Base-by-base conservation (phyloP, 1,140 invertebrate genomes). In the Drosophila sturtevanti region DNA sequence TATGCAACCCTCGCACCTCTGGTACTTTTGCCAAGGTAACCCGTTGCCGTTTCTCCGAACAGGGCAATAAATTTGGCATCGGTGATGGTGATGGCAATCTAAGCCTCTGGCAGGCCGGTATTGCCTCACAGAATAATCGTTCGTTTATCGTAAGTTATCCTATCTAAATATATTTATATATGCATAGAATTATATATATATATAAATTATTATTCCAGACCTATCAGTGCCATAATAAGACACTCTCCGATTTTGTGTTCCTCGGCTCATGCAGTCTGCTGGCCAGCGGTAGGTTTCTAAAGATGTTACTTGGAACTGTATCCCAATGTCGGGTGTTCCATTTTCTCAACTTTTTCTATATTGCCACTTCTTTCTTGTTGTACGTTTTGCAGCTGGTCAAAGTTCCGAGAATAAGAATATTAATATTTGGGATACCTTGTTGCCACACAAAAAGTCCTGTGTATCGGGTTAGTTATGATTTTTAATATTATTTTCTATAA, bases 51-150 rank as follows among this genome's bases (percentile, higher is more conserved):
- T 99, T 99, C 92, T 98, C 97, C 54, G 95, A 97, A 89, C 98
- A 99, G 92, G 99, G 99, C 48, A 99, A 99, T 92, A 99, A 99
- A 94, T 99, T 99, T 92, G 98, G 98, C 21, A 97, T 98, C 0
- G 96, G 97, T 24, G 98, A 99, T 92, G 96, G 96, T 1, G 97
- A 97, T 91, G 97, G 97, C 44, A 97, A 97, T 91, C 92, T 99
- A 2, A 98, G 97, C 89, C 93, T 99, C 55, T 99, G 99, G 94
- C 98, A 99, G 94, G 96, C 98, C 64, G 97, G 98, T 27, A 95
- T 97, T 52, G 94, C 96, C 64, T 95, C 95, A 67, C 95, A 96
- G 84, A 95, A 95, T 64, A 96, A 95, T 68, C 94, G 97, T 82
- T 98, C 98, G 2, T 99, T 98, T 93, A 99, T 99, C 94, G 98